Evolutionary conservation across 2,888 invertebrate genomes (phyloP), one percentile per base, ranked within the genome.

Genomic region (Eupithecia subfuscata): DNA sequence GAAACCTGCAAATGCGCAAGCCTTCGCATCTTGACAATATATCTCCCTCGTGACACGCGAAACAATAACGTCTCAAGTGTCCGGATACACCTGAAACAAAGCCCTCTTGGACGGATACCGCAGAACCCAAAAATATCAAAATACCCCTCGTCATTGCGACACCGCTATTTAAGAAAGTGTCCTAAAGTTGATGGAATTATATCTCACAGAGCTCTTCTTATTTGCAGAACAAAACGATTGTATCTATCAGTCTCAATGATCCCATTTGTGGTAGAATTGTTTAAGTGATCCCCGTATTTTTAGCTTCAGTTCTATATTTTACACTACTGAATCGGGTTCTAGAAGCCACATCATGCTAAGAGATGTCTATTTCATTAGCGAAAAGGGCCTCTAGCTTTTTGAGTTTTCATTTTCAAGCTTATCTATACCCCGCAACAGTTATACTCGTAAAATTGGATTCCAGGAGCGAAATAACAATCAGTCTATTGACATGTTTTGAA

Each of bases 31-130:
- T 83, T 80, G 85, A 84, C 88, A 83, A 90, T 91, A 90, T 89
- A 90, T 91, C 88, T 88, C 52, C 83, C 77, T 76, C 83, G 82
- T 90, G 91, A 89, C 91, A 88, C 79, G 86, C 77, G 88, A 90
- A 91, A 91, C 91, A 91, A 92, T 91, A 92, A 90, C 89, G 91
- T 85, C 82, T 84, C 81, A 81, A 86, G 85, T 84, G 80, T 78
- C 77, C 83, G 84, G 81, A 83, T 86, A 86, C 85, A 85, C 84
- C 83, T 83, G 73, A 64, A 87, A 87, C 89, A 87, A 88, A 87
- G 86, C 86, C 43, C 34, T 69, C 67, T 48, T 48, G 37, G 71
- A 52, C 64, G 30, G 9, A 56, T 60, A 69, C 69, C 43, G 25
- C 45, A 18, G 34, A 52, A 64, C 60, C n/a, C 25, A 40, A 75